Percentiles rank a stretch among this genome's conserved stretches.
Evolutionary conservation across 2,888 invertebrate species (phyloP).

Genomic region (Phrixothrix hirtus): DNA sequence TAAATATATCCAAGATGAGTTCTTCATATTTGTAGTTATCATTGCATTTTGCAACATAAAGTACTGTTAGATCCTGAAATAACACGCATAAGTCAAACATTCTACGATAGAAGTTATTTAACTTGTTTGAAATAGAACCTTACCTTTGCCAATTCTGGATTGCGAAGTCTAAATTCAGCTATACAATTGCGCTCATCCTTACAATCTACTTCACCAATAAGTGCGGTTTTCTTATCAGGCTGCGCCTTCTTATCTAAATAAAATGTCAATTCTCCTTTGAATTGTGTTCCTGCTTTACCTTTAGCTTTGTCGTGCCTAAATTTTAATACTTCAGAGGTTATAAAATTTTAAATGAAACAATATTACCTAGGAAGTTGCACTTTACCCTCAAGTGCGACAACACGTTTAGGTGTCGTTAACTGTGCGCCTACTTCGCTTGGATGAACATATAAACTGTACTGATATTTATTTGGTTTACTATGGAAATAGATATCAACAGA

Average conservation of each 20-base stretch:
- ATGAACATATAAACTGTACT: conserved; percentile 67
- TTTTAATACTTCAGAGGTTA: too few species aligned
- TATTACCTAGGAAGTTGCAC: too few species aligned
- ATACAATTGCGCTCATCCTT: conserved; percentile 57
- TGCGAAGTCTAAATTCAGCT: conserved; percentile 66
- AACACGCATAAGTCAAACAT: too few species aligned
- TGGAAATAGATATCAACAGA: conserved; percentile 73
- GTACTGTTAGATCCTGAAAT: conserved; percentile 3
- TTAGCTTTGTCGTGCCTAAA: conserved; percentile 24
- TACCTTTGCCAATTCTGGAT: conserved; percentile 69
- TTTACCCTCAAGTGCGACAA: conserved; percentile 65
- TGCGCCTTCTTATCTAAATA: conserved; percentile 73
- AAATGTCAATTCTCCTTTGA: conserved; percentile 61
- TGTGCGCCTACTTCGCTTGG: conserved; percentile 67
- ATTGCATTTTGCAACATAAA: too few species aligned
- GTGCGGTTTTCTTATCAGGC: conserved; percentile 68
- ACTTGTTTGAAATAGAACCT: too few species aligned
- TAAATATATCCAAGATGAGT: too few species aligned
- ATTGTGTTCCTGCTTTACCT: neutral
- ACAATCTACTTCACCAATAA: conserved; percentile 61
- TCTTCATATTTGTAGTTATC: too few species aligned
- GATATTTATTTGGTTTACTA: conserved; percentile 72
- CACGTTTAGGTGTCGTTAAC: conserved; percentile 69
- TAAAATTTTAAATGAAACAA: too few species aligned
- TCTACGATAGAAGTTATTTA: too few species aligned